phyloP scores from a whole-genome alignment of 1,140 invertebrate species.

The Ceratitis capitata region DNA sequence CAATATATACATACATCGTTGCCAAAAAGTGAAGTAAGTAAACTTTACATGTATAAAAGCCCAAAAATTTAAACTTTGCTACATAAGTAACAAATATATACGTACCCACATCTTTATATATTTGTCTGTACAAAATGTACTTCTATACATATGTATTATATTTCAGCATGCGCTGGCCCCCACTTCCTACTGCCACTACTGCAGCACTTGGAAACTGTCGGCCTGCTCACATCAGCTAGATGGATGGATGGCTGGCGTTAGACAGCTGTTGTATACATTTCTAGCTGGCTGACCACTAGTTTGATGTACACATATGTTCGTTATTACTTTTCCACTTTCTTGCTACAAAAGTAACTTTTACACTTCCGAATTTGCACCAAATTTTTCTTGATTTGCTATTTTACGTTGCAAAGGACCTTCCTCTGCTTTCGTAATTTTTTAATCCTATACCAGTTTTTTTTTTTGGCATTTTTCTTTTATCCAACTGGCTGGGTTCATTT shows the following conservation, averaged over 20 bases:
- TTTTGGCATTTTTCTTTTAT: not conserved
- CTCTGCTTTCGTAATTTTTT: too few relatives aligned
- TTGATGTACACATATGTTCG: not conserved
- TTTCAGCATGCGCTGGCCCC: not conserved
- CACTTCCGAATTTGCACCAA: not conserved
- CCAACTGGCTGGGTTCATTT: not conserved
- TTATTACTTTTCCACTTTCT: conserved; percentile 11
- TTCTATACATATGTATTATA: not conserved
- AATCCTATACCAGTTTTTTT: not conserved
- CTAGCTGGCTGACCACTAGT: conserved; percentile 21
- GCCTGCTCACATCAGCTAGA: not conserved
- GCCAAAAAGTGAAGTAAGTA: too few relatives aligned
- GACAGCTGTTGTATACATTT: conserved; percentile 37
- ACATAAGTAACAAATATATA: too few relatives aligned
- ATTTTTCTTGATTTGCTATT: conserved; percentile 18
- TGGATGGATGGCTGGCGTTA: conserved; percentile 17
- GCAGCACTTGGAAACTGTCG: not conserved
- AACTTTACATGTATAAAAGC: too few relatives aligned
- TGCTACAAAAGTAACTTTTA: not conserved
- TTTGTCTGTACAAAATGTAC: too few relatives aligned
- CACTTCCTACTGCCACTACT: too few relatives aligned
- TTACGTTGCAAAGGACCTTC: too few relatives aligned
- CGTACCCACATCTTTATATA: too few relatives aligned
- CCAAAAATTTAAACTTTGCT: not conserved
- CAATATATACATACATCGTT: not conserved